phyloP scores from a whole-genome alignment of 2,113 vertebrate genomes.

The Candoia aspera region DNA sequence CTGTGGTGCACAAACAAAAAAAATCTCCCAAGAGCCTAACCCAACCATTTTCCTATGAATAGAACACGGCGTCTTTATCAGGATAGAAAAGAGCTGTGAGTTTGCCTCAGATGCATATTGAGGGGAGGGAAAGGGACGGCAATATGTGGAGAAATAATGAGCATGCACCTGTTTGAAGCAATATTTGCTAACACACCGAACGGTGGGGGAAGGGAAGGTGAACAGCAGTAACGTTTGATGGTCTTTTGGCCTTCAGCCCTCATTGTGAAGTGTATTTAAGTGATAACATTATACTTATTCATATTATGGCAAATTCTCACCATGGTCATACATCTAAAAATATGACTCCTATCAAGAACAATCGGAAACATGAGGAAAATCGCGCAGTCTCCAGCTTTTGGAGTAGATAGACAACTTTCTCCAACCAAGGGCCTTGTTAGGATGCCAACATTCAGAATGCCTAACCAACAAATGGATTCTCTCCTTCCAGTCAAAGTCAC shows the following conservation, averaged over 20 bases:
- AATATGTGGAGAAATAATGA: conserved; percentile 38
- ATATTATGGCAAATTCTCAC: not conserved
- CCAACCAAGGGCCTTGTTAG: not conserved
- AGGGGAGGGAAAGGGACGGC: conserved; percentile 14
- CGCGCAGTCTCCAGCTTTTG: not conserved
- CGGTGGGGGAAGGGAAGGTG: not conserved
- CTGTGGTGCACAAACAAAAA: conserved; percentile 64
- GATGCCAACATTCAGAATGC: not conserved
- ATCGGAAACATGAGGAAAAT: not conserved
- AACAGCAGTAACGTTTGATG: not conserved
- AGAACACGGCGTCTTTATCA: conserved; percentile 58
- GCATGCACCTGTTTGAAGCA: not conserved
- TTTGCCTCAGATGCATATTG: not conserved
- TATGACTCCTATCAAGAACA: not conserved
- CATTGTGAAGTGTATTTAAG: not conserved
- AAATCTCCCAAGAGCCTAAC: conserved; percentile 52
- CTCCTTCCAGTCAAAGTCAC: not conserved
- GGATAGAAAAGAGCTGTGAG: conserved; percentile 50
- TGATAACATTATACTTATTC: not conserved
- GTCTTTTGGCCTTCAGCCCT: not conserved
- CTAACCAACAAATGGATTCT: not conserved
- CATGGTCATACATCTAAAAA: not conserved
- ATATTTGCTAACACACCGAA: conserved; percentile 6
- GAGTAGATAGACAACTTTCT: not conserved
- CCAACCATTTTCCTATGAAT: conserved; percentile 67